Conservation (phyloP, 2,797 vertebrate species). For the Aeoliscus strigatus region DNA sequence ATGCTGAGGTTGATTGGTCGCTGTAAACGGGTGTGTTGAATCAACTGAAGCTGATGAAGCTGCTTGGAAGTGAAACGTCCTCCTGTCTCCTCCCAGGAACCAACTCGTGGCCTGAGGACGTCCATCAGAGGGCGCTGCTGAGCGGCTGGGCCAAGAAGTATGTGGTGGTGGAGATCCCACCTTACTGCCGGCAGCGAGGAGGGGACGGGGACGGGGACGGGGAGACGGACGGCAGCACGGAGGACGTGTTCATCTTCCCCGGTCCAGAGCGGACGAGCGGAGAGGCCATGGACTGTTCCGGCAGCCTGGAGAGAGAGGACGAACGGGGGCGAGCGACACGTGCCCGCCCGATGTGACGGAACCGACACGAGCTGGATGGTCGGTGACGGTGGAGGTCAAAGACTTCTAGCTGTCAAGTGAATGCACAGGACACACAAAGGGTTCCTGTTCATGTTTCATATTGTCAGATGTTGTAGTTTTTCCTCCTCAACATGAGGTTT, state of each 20-base stretch:
- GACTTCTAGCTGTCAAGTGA: conserved; percentile 33
- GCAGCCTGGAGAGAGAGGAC: conserved; percentile 69
- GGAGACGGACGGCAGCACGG: conserved; percentile 27
- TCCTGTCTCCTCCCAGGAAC: conserved; percentile 17
- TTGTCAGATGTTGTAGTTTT: conserved; percentile 46
- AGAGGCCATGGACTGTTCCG: conserved; percentile 88
- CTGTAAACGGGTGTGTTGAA: too few relatives aligned
- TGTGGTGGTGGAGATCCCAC: conserved; percentile 86
- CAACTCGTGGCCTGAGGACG: conserved; percentile 74
- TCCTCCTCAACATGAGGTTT: conserved; percentile 3
- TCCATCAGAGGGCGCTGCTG: conserved; percentile 65
- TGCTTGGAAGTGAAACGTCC: too few relatives aligned
- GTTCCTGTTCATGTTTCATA: conserved; percentile 73
- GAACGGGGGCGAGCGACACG: conserved; percentile 17
- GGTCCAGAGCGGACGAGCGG: conserved; percentile 47
- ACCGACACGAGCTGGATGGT: background rate
- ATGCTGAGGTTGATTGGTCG: too few relatives aligned
- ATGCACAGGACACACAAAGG: conserved; percentile 36
- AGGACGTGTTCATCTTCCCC: conserved; percentile 59
- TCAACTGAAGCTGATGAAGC: too few relatives aligned
- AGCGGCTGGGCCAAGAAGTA: conserved; percentile 81
- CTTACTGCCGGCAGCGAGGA: conserved; percentile 78
- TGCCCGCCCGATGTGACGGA: conserved; percentile 25
- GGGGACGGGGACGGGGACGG: conserved; percentile 42
- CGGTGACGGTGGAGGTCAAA: conserved; percentile 60